Conservation (phyloP, 2,888 invertebrate genomes). For the Drosophila algonquin region DNA sequence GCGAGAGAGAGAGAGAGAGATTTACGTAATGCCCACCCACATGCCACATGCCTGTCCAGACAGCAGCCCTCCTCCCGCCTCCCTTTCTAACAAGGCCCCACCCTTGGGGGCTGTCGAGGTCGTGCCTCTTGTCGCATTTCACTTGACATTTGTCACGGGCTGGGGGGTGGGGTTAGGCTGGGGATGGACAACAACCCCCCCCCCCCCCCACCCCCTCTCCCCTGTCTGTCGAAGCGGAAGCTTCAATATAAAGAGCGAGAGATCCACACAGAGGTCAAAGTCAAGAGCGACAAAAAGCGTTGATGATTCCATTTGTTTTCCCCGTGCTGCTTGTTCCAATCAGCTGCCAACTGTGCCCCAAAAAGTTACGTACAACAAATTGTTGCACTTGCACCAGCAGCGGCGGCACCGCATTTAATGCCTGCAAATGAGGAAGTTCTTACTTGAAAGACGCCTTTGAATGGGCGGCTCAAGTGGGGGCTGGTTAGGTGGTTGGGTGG, state of each 20-base stretch:
- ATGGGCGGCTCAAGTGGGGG: slow-evolving; percentile 44
- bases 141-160: slow-evolving; percentile 70
- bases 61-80: slow-evolving; percentile 5
- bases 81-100: slow-evolving; percentile 29
- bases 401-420: background rate
- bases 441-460: slow-evolving; percentile 55
- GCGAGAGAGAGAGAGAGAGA: slow-evolving; percentile 18
- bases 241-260: slow-evolving; percentile 54
- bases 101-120: slow-evolving; percentile 58
- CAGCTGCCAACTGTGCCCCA: slow-evolving; percentile 36
- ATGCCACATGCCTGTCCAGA: slow-evolving; percentile 26
- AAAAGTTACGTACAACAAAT: slow-evolving; percentile 40
- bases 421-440: slow-evolving; percentile 55
- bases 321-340: slow-evolving; percentile 16
- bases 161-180: slow-evolving; percentile 38
- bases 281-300: slow-evolving; percentile 55
- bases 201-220: background rate
- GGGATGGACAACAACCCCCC: slow-evolving; percentile 9
- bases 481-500: background rate
- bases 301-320: slow-evolving; percentile 41
- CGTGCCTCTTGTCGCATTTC: slow-evolving; percentile 64
- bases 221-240: slow-evolving; percentile 56
- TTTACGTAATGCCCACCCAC: slow-evolving; percentile 43
- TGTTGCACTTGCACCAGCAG: slow-evolving; percentile 41
- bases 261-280: slow-evolving; percentile 68